phyloP scores from a whole-genome alignment of 1,140 invertebrate genomes.

The Drosophila sp. region DNA sequence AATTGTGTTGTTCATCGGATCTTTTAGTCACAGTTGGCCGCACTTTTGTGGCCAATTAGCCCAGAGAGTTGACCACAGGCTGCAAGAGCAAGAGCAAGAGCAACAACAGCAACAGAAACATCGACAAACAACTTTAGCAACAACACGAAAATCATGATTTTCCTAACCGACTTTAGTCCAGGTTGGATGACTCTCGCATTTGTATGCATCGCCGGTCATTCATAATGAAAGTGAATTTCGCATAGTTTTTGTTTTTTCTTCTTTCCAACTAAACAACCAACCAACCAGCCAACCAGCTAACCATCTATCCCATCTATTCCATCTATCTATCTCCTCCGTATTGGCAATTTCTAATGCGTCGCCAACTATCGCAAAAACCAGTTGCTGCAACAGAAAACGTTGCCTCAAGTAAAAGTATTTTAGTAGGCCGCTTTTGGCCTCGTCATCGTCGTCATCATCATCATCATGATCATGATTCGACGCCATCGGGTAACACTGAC shows the following conservation, averaged over 20 bases:
- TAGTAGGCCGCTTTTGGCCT: conserved; percentile 73
- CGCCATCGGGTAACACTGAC: conserved; percentile 49
- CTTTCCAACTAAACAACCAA: neutral
- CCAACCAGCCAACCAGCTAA: conserved; percentile 18
- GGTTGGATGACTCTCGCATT: conserved; percentile 77
- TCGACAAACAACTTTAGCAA: conserved; percentile 13
- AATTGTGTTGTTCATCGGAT: conserved; percentile 24
- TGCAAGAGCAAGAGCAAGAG: conserved; percentile 13
- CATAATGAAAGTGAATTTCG: conserved; percentile 81
- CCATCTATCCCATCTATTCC: conserved; percentile 15
- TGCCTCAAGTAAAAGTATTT: conserved; percentile 55
- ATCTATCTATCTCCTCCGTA: conserved; percentile 32
- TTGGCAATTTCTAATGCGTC: conserved; percentile 73
- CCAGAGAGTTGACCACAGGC: conserved; percentile 17
- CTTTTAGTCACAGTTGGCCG: conserved; percentile 37
- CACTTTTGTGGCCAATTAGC: conserved; percentile 49
- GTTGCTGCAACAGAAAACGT: conserved; percentile 36
- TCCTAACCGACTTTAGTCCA: conserved; percentile 58
- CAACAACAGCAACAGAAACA: conserved; percentile 15
- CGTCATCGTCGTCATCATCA: conserved; percentile 48
- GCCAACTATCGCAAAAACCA: conserved; percentile 53
- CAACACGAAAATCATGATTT: conserved; percentile 62
- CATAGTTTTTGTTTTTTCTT: conserved; percentile 55
- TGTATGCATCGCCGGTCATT: conserved; percentile 73
- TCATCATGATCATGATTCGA: conserved; percentile 39